phyloP scores from a whole-genome alignment of 2,113 vertebrate species.

The Poecile atricapillus region DNA sequence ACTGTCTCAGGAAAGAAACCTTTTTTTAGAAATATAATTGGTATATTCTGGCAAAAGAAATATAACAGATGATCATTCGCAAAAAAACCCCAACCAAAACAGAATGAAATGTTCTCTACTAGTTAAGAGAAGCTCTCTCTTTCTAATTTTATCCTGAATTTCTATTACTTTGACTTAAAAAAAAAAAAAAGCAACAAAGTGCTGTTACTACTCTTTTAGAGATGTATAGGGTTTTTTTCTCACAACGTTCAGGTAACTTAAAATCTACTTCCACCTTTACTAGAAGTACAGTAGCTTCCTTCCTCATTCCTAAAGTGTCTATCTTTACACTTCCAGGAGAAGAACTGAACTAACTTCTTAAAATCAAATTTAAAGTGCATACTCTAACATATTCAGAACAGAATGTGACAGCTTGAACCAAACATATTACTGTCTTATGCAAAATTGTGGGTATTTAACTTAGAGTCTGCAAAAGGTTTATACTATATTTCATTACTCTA shows the following conservation, averaged over 20 bases:
- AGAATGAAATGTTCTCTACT: neutral
- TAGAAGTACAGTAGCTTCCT: neutral
- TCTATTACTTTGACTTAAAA: neutral
- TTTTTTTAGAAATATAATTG: neutral
- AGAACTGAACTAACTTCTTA: neutral
- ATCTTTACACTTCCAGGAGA: neutral
- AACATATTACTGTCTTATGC: neutral
- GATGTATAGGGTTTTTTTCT: neutral
- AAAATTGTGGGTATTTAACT: neutral
- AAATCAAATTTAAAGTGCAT: neutral
- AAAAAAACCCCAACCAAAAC: neutral
- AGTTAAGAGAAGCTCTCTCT: neutral
- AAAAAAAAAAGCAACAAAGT: neutral
- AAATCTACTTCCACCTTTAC: neutral
- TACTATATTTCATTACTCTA: neutral
- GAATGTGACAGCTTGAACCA: neutral
- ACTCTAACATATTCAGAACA: neutral
- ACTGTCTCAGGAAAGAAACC: neutral
- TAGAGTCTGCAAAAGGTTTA: neutral
- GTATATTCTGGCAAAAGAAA: neutral
- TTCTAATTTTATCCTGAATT: neutral
- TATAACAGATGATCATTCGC: neutral
- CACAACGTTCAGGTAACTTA: neutral
- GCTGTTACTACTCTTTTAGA: neutral
- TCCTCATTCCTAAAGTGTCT: neutral